Evolutionary conservation across 2,888 invertebrate species (phyloP), one percentile per base, ranked within the genome.

Genomic region (Sesia apiformis): DNA sequence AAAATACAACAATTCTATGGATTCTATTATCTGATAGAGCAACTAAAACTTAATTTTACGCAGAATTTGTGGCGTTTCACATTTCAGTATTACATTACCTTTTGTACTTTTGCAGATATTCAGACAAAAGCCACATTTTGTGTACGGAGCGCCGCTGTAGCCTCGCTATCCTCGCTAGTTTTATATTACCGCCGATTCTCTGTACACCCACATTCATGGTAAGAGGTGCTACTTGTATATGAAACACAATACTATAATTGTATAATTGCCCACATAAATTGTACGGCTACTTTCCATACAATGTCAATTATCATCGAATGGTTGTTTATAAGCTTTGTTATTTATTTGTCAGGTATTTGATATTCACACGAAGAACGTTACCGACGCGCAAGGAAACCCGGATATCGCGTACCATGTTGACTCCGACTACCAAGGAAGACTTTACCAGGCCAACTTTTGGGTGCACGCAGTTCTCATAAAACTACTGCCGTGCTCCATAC

Each of bases 121-220:
- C 96, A 0, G 94, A 95, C 58, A 91, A 91, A 70, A 94, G 93
- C 64, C 92, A 93, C 69, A 90, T 93, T 39, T 90, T 94, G 70
- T 97, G 96, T 76, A 93, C 94, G 53, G 93, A 95, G 68, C 86
- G 92, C 7, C 92, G 96, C 55, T 97, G 97, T 73, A 93, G 93
- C 60, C 84, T 93, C 58, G 95, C 96, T 7, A 95, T 97, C 60
- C 76, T 93, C 38, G 85, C 93, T 58, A 95, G 96, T 64, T 96
- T 95, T 76, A 72, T 95, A 56, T 85, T 94, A 38, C 95, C 97
- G 1, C 91, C 95, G 0, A 84, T 97, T 57, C 91, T 97, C 56
- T 97, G 97, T 78, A 92, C 94, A 57, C 97, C 97, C 0, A 95
- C 95, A 56, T 96, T 94, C 81, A 91, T 96, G 77, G 93, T 85